A percentile compares a stretch with the other conserved stretches of the same genome.
Evolutionary conservation across 2,797 vertebrate species (phyloP).

Genomic region (Sebastes alutus): DNA sequence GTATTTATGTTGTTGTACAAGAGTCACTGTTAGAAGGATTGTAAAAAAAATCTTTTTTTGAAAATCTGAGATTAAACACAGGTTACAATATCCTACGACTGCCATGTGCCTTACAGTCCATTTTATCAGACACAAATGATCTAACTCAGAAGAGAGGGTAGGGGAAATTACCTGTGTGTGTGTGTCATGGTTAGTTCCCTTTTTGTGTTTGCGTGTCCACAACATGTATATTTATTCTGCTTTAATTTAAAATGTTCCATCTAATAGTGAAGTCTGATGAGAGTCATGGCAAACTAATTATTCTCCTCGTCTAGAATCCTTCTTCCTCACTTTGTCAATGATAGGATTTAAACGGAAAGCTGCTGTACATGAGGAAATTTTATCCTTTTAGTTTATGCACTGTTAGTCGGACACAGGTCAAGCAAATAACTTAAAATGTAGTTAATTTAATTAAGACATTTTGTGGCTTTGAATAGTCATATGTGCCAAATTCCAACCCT

Average conservation of each 20-base stretch:
- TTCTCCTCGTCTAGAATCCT: background rate
- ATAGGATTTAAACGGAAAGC: background rate
- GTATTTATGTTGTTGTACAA: conserved; percentile 98
- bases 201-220: conserved; percentile 1
- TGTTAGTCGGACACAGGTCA: background rate
- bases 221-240: background rate
- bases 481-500: background rate
- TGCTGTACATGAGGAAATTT: background rate
- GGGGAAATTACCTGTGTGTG: background rate
- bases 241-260: conserved; percentile 3
- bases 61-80: conserved; percentile 84
- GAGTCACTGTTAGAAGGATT: conserved; percentile 94
- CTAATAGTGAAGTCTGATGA: background rate
- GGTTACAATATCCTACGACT: conserved; percentile 92
- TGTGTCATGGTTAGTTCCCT: background rate
- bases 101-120: conserved; percentile 92
- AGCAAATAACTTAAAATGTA: background rate
- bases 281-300: conserved; percentile 12
- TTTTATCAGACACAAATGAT: conserved; percentile 59
- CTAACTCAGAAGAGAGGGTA: background rate
- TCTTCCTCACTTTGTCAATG: conserved; percentile 7
- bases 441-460: background rate
- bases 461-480: background rate
- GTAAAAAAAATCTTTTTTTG: conserved; percentile 70
- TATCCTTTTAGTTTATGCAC: background rate